A percentile compares a stretch with the other conserved stretches of the same genome.
Conservation (phyloP, 2,888 invertebrate species). For the Gonocerus acuteangulatus region DNA sequence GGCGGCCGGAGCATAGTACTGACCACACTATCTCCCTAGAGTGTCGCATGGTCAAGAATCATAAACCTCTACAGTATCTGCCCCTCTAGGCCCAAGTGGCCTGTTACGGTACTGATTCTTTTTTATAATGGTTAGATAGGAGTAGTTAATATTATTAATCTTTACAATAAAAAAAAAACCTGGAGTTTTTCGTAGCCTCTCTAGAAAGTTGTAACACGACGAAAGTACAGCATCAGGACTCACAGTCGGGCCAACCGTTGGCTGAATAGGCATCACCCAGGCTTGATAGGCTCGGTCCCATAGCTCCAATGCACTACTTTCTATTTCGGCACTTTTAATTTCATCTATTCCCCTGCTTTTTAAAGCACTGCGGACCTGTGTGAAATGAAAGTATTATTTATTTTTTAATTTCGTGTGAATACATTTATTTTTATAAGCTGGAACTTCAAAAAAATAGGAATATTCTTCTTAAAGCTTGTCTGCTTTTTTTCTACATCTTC, state of each 20-base stretch:
- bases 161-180: too few species aligned
- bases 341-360: slow-evolving; percentile 74
- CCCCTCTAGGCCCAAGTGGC: too few species aligned
- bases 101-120: too few species aligned
- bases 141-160: too few species aligned
- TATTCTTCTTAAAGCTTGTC: too few species aligned
- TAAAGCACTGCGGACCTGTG: slow-evolving; percentile 65
- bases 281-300: slow-evolving; percentile 92
- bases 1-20: too few species aligned
- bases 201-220: slow-evolving; percentile 63
- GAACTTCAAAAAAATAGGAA: too few species aligned
- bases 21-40: too few species aligned
- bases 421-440: background rate
- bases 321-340: slow-evolving; percentile 70
- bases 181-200: slow-evolving; percentile 65
- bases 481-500: too few species aligned
- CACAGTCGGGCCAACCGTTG: slow-evolving; percentile 60
- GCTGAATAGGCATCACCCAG: slow-evolving; percentile 68
- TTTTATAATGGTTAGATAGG: too few species aligned
- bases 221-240: slow-evolving; percentile 63
- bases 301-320: slow-evolving; percentile 79
- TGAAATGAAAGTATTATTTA: background rate
- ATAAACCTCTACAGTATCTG: too few species aligned
- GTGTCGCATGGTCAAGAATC: too few species aligned
- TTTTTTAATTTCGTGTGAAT: background rate